Conservation (phyloP, 2,888 invertebrate genomes). For the Drosophila putrida region DNA sequence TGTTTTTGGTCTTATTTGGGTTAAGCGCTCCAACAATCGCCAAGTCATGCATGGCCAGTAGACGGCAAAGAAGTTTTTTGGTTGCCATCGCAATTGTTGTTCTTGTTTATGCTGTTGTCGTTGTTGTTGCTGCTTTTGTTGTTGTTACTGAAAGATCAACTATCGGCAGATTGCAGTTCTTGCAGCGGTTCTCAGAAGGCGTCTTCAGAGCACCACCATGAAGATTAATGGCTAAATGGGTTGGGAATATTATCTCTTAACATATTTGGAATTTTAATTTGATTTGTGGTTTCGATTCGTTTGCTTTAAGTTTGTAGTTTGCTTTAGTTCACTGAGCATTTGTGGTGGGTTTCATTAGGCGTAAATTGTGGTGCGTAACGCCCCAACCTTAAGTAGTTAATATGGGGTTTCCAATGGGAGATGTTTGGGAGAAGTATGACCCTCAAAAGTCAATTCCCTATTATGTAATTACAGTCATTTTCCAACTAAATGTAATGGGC, state of each 20-base stretch:
- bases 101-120: constrained; percentile 6
- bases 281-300: constrained; percentile 69
- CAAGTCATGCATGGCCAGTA: constrained; percentile 72
- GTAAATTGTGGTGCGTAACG: constrained; percentile 61
- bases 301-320: constrained; percentile 16
- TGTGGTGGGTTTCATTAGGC: constrained; percentile 68
- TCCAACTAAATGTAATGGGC: not conserved
- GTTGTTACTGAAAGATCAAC: constrained; percentile 40
- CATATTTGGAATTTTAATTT: constrained; percentile 74
- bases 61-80: constrained; percentile 49
- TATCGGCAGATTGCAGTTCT: constrained; percentile 52
- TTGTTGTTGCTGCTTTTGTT: constrained; percentile 9
- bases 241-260: constrained; percentile 38
- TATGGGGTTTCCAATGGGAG: constrained; percentile 49
- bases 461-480: constrained; percentile 54
- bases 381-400: constrained; percentile 66
- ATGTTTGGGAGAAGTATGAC: not conserved
- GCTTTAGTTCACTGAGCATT: constrained; percentile 51
- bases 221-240: constrained; percentile 44
- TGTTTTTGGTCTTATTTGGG: constrained; percentile 65
- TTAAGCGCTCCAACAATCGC: constrained; percentile 73
- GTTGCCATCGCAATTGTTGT: constrained; percentile 8
- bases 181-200: constrained; percentile 51
- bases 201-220: constrained; percentile 30
- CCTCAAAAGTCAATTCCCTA: not conserved